Evolutionary conservation across 2,888 invertebrate species (phyloP), one percentile per base, ranked within the genome.

Genomic region (Amblyjoppa fuscipennis): DNA sequence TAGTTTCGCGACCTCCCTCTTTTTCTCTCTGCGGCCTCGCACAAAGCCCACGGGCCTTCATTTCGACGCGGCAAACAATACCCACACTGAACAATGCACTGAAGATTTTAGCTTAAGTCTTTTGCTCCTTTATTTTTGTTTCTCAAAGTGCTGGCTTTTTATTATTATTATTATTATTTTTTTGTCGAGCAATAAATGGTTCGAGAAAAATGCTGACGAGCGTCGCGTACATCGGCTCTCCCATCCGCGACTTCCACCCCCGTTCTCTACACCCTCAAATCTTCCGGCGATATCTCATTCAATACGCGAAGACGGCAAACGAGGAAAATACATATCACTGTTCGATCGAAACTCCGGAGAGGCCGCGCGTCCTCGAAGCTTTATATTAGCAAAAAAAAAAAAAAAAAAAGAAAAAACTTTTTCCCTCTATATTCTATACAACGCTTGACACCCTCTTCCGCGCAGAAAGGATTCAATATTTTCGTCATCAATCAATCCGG

Each of bases 321-420:
- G 31, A 25, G 45, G 34, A 71, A 49, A 28, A 66, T 70, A 2
- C 11, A 68, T n/a, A 73, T 56, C 64, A 49, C 41, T 64, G 61
- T 80, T 70, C 34, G 53, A 80, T 71, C 28, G 71, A 76, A 81
- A 68, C 51, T 7, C 56, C 16, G 41, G 28, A 71, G 34, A 38
- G 41, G 38, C 56, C 34, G 38, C 71, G 11, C 75, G 34, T 38
- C 56, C 0, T n/a, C 9, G 11, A 25, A 76, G 66, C 71, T 81
- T 80, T 76, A 84, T 61, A 61, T n/a, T 20, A 38, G 41, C 53
- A n/a, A 61, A 75, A 51, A 73, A 68, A 79, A 61, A 75, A 51
- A 73, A 68, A 79, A 70, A 71, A 74, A 20, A 20, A 20, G 20
- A 20, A 20, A 70, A 71, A 74, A 41, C 13, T 51, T 61, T 53